Percentiles rank a stretch among this genome's conserved stretches.
These are phyloP conservation scores for Daubentonia madagascariensis DNA, from an alignment of 2,113 vertebrate species.

Conservation along the genomic window DNA sequence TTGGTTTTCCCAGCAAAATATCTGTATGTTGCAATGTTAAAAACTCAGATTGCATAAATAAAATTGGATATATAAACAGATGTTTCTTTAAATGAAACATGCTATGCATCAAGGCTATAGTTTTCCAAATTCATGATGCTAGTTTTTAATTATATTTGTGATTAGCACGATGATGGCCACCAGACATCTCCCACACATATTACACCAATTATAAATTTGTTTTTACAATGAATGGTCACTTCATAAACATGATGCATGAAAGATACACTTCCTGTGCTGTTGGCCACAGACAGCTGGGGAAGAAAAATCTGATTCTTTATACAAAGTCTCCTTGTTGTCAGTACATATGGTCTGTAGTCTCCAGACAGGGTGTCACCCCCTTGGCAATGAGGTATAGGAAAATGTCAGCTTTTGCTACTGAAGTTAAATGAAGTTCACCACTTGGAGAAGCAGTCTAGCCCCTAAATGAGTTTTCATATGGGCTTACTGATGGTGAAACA, in stretches of 20 bases:
- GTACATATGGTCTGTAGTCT: not conserved
- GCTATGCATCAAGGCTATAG: not conserved
- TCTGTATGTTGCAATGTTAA: not conserved
- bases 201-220: not conserved
- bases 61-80: not conserved
- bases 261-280: conserved; percentile 22
- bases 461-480: not conserved
- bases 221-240: conserved; percentile 46
- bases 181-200: conserved; percentile 15
- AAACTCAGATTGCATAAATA: not conserved
- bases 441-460: not conserved
- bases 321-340: conserved; percentile 53
- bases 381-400: not conserved
- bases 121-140: not conserved
- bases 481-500: not conserved
- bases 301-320: conserved; percentile 27
- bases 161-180: not conserved
- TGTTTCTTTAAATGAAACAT: not conserved
- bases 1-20: not conserved
- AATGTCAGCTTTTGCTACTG: not conserved
- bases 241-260: conserved; percentile 27
- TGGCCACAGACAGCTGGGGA: not conserved
- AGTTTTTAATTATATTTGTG: not conserved
- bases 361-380: conserved; percentile 45
- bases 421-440: not conserved